Base-by-base conservation (phyloP, 2,113 vertebrate species). In the Brachyistius frenatus region DNA sequence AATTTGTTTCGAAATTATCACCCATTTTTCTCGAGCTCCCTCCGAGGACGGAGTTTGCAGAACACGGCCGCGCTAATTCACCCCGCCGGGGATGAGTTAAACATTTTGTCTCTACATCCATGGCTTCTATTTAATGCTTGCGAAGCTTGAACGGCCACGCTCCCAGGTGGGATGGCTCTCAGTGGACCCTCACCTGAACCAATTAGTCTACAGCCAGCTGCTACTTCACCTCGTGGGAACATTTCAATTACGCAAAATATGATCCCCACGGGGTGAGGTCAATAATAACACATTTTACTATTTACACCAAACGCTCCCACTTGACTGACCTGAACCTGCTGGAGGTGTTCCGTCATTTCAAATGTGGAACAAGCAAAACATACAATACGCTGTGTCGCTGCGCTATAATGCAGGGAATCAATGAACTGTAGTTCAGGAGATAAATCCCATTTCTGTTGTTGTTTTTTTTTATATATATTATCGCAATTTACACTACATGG, bases 121-220 rank as follows among this genome's bases (percentile, higher is more conserved):
- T 75, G 74, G 79, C 57, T 86, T 80, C n/a, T n/a, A 5, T 75
- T 39, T 84, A 84, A 89, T 89, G 87, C 86, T 69, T 65, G 67
- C 67, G 49, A 62, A 3, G 79, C 52, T 78, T 55, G 70, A 69
- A 60, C 49, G n/a, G 39, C 62, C 54, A 7, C 56, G 23, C 56
- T 84, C 88, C 84, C 91, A 84, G 57, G 30, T 81, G 86, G 66
- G 73, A 16, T 2, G 49, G 44, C 31, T 78, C 69, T 71, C 50
- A 11, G 35, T 39, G 56, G 81, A 84, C 74, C 71, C 79, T 79
- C 76, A 86, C 86, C 84, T 86, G 78, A 81, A 50, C 83, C 89
- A 93, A 93, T 93, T 93, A 93, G 62, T 46, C 55, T 8, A 15
- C 57, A 78, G 80, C 81, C 89, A 90, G 89, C 86, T 87, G 92